Evolutionary conservation across 1,140 invertebrate species (phyloP), one percentile per base, ranked within the genome.

Genomic region (Drosophila ananassae): DNA sequence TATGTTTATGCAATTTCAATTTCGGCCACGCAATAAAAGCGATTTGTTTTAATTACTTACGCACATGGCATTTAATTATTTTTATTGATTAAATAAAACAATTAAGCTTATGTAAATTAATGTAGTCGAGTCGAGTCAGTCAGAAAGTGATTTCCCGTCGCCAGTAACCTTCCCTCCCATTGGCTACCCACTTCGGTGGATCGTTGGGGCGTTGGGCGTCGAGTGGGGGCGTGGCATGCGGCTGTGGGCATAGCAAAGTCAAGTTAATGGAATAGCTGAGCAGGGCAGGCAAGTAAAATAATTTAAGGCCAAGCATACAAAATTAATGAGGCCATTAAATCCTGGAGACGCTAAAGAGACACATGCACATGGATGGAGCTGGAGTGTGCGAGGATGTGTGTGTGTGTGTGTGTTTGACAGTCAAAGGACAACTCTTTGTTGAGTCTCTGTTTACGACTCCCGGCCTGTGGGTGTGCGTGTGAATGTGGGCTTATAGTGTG

Each of bases 51-150:
- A 83, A 89, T 89, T 89, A 89, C 76, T 79, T 84, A 89, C 84
- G 83, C 84, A 89, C 83, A 89, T 89, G 83, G 79, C 79, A 89
- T 89, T 89, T 89, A 83, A 89, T 89, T 89, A 89, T 89, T 89
- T 85, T 89, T 89, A 89, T 89, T 89, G 84, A 89, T 89, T 89
- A 89, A 89, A 89, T 89, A 89, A 89, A 89, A 89, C 83, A 89
- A 89, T 89, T 89, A 89, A 89, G 83, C 87, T 89, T 89, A 89
- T 89, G 83, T 79, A 79, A 89, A 89, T 89, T 79, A 71, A 89
- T 77, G 75, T 77, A 72, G 79, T 53, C 54, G 39, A 73, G 55
- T 51, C 69, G 64, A 79, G 50, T 60, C 41, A 63, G 68, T 50
- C 63, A 69, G 34, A n/a, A 10, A 34, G 62, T 53, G 55, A 71